phyloP scores from a whole-genome alignment of 1,140 invertebrate genomes.

The Helicorthomorpha holstii region DNA sequence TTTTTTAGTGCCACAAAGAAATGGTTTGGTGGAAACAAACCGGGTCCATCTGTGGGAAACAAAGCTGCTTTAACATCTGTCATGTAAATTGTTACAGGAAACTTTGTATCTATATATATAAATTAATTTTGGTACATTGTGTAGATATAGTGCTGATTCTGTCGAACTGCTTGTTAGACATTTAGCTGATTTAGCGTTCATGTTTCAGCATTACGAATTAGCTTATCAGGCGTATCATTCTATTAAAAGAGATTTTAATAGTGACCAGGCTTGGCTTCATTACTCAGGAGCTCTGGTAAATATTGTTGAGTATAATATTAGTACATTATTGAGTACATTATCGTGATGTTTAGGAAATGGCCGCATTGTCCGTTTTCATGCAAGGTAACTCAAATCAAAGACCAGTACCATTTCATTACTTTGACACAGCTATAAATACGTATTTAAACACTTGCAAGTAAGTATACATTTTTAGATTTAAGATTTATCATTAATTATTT shows the following conservation, averaged over 20 bases:
- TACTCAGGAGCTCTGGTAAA: conserved; percentile 68
- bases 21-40: conserved; percentile 82
- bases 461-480: conserved; percentile 14
- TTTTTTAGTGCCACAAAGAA: conserved; percentile 83
- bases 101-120: conserved; percentile 8
- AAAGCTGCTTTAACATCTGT: conserved; percentile 48
- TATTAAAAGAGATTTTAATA: conserved; percentile 88
- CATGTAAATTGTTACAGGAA: conserved; percentile 51
- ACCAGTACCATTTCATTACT: conserved; percentile 50
- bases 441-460: conserved; percentile 78
- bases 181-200: conserved; percentile 85
- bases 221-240: conserved; percentile 89
- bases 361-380: conserved; percentile 80
- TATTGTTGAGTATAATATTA: conserved; percentile 5
- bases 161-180: conserved; percentile 82
- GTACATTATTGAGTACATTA: background rate
- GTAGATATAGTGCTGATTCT: conserved; percentile 67
- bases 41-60: conserved; percentile 34
- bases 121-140: conserved; percentile 3
- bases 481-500: background rate
- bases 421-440: conserved; percentile 80
- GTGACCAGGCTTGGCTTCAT: conserved; percentile 91
- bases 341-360: conserved; percentile 53
- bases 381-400: conserved; percentile 39
- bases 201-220: conserved; percentile 83